Conservation (phyloP, 2,797 vertebrate species). For the Acanthopagrus latus region DNA sequence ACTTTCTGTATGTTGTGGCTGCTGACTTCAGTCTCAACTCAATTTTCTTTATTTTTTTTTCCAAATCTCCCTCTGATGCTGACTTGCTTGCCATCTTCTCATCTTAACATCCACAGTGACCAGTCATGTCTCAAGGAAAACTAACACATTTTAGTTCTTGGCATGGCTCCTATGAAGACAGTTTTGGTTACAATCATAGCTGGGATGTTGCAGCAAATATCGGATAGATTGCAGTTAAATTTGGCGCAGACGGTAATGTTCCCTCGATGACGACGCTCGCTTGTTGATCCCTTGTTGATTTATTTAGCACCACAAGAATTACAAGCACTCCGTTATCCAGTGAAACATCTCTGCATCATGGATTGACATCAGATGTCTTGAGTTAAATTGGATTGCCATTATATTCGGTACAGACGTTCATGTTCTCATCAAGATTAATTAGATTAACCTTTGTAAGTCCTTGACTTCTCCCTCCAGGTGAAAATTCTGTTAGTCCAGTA, state of each 20-base stretch:
- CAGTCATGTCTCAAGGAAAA: too few relatives aligned
- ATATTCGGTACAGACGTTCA: neutral
- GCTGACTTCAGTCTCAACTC: conserved; percentile 31
- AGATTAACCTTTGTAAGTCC: neutral
- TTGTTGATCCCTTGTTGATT: neutral
- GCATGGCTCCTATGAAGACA: neutral
- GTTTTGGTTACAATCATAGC: neutral
- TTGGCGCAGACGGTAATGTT: neutral
- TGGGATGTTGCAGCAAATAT: neutral
- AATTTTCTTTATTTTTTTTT: neutral
- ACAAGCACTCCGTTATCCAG: neutral
- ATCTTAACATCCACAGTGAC: neutral
- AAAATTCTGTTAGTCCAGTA: too few relatives aligned
- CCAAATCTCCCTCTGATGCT: neutral
- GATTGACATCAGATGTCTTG: neutral
- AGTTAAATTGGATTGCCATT: neutral
- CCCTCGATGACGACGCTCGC: neutral
- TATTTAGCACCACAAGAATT: neutral
- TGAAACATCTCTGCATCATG: neutral
- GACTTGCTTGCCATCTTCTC: neutral
- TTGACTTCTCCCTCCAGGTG: neutral
- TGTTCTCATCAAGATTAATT: neutral
- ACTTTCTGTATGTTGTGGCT: conserved; percentile 30
- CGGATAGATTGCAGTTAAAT: neutral
- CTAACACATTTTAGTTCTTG: neutral